Conservation (phyloP, 2,888 invertebrate species). For the Campoplex capitator region DNA sequence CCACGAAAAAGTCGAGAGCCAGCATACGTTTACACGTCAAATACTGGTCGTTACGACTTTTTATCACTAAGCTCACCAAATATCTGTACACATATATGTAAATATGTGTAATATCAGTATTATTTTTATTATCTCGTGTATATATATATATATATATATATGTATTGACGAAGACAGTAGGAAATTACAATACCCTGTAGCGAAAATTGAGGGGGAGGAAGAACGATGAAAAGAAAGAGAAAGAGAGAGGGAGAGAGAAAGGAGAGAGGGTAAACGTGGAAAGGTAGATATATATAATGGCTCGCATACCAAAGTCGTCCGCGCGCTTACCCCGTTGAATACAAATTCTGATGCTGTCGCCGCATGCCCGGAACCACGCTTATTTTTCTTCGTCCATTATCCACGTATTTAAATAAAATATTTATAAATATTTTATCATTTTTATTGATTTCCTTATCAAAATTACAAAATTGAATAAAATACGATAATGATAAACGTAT, state of each 20-base stretch:
- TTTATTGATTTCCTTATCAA: neutral
- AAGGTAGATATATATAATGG: constrained; percentile 73
- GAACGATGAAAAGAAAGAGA: constrained; percentile 31
- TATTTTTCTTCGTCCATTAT: constrained; percentile 10
- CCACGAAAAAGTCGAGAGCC: neutral
- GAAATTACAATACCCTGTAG: constrained; percentile 41
- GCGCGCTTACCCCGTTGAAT: constrained; percentile 77
- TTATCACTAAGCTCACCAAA: neutral
- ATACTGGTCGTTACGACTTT: constrained; percentile 9
- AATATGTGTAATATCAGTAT: constrained; percentile 29
- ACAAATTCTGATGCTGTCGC: constrained; percentile 74
- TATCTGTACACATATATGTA: neutral
- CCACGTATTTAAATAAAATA: neutral
- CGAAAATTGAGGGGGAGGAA: constrained; percentile 34
- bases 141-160: neutral
- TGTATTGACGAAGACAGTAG: constrained; percentile 26
- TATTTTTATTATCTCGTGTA: constrained; percentile 25
- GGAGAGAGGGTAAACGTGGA: constrained; percentile 40
- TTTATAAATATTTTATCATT: neutral
- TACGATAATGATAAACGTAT: neutral
- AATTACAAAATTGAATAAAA: neutral
- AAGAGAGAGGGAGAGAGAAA: constrained; percentile 27
- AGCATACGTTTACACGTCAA: neutral
- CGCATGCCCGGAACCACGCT: constrained; percentile 49
- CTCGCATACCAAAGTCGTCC: constrained; percentile 79